These are phyloP conservation scores for Oncorhynchus clarkii DNA, from an alignment of 2,113 vertebrate genomes.

Conservation along the genomic window DNA sequence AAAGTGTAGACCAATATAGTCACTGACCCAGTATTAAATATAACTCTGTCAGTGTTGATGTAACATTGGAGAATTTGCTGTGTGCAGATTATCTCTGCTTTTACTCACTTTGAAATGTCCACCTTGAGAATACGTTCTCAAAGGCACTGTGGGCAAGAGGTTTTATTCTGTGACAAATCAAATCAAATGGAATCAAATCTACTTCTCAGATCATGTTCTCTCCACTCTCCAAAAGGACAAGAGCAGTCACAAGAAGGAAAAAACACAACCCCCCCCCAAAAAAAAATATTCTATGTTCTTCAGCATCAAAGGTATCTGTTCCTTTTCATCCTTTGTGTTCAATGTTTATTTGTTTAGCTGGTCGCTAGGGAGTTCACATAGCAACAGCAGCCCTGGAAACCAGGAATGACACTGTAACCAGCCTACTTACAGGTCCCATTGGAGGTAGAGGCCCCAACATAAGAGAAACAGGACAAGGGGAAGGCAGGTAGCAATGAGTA, in stretches of 20 bases:
- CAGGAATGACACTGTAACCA: background rate
- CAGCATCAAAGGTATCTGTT: background rate
- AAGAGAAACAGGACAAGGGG: no score
- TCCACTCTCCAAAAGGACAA: background rate
- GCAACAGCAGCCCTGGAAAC: background rate
- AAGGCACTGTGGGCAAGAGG: background rate
- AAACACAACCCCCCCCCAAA: background rate
- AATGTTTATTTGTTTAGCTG: slow-evolving; percentile 7
- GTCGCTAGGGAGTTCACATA: background rate
- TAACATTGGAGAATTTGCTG: no score
- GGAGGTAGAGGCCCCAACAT: no score
- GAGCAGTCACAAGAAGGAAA: no score
- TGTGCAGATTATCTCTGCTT: background rate
- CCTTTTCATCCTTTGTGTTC: background rate
- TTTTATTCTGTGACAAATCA: background rate
- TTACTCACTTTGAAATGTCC: background rate
- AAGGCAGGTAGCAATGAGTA: background rate
- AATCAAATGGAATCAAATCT: background rate
- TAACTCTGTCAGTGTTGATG: no score
- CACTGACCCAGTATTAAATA: no score
- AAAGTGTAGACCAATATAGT: no score
- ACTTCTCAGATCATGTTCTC: background rate
- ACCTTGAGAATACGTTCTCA: background rate
- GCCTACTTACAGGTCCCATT: background rate
- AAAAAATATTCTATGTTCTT: background rate